Base-by-base conservation (phyloP, 2,797 vertebrate species). In the Anableps anableps region DNA sequence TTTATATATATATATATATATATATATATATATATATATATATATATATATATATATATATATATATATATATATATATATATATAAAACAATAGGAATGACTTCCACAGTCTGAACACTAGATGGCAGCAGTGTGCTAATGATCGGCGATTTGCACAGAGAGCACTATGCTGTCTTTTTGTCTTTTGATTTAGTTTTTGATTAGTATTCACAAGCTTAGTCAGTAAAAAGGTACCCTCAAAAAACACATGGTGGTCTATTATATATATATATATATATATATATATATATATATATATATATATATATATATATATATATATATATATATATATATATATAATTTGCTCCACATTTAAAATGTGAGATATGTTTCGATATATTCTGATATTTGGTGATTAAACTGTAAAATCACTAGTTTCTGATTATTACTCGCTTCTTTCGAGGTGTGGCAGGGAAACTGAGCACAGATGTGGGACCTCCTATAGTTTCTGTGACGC, bases 401-500 rank as follows among this genome's bases (percentile, higher is more conserved):
- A 6, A 53, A 6, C 4, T 72, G n/a, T n/a, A 8, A 5, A 71
- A 0, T 21, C 1, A 36, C 23, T 0, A 14, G 10, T 10, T 31
- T 38, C 31, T 34, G 14, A n/a, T n/a, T n/a, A 50, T 51, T 4
- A 38, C 17, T 1, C 0, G 41, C 29, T 38, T 9, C 31, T 29
- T 34, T 4, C 14, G 34, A 16, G 31, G 26, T 7, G 45, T 77
- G 68, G 43, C 62, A 75, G 77, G 36, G 60, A 82, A 60, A 70
- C 31, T 23, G 34, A 70, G 41, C 41, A 50, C 79, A 75, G 71
- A 21, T 60, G 72, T 75, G 29, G 89, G 83, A 90, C 92, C 88
- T 92, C 93, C 93, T 90, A 19, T 1, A 72, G 91, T 41, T 41
- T 31, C 80, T 26, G 88, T 90, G 90, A 92, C 91, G 89, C 88